Conservation (phyloP, 92 coral and sea anemone species). For the Palythoa grandiflora region DNA sequence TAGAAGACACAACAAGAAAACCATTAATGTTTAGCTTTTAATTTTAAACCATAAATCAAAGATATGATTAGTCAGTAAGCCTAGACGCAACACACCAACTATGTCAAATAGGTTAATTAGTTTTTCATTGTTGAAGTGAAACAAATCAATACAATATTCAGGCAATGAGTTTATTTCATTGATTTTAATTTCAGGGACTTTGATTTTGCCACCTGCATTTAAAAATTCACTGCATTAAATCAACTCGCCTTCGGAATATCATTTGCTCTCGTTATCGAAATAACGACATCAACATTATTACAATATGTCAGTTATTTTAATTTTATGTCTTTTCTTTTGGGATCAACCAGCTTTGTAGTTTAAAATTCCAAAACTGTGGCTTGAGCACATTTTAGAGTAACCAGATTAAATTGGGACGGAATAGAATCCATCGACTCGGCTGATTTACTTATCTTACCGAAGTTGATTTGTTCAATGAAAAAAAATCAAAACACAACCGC, state of each 20-base stretch:
- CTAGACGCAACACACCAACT: too few species aligned
- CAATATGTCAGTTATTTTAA: not conserved
- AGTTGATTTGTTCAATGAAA: not conserved
- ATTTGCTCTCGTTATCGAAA: not conserved
- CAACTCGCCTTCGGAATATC: not conserved
- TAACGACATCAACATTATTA: not conserved
- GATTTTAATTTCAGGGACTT: not conserved
- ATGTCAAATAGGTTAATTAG: not conserved
- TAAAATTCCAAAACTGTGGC: not conserved
- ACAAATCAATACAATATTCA: not conserved
- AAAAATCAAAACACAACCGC: not conserved
- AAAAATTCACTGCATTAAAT: not conserved
- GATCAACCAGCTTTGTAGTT: not conserved
- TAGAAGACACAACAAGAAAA: too few species aligned
- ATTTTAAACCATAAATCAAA: too few species aligned
- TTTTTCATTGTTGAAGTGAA: not conserved
- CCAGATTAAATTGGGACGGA: not conserved
- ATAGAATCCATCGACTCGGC: too few species aligned
- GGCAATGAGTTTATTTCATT: not conserved
- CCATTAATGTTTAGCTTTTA: too few species aligned
- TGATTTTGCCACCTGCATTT: not conserved
- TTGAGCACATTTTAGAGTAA: not conserved
- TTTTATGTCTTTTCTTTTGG: not conserved
- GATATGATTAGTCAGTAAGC: too few species aligned
- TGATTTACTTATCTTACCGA: not conserved